phyloP scores from a whole-genome alignment of 2,888 invertebrate species.

The Thereva nobilitata region DNA sequence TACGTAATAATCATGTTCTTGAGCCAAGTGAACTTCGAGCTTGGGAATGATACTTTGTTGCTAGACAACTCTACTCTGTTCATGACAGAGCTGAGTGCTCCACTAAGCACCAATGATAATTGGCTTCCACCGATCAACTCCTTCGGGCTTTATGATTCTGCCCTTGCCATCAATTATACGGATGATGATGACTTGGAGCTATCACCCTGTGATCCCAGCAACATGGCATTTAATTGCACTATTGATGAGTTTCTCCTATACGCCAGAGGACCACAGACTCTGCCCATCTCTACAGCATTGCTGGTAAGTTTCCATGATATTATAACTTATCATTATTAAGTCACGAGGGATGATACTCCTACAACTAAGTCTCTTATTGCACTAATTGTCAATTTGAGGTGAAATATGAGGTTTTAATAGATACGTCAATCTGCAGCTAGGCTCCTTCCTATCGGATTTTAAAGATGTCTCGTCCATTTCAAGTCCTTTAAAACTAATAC shows the following conservation, averaged over 20 bases:
- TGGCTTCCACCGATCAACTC: slow-evolving; percentile 11
- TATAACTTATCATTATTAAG: too few species aligned
- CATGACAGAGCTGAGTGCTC: not conserved
- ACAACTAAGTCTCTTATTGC: too few species aligned
- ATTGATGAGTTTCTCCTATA: slow-evolving; percentile 65
- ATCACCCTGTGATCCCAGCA: slow-evolving; percentile 58
- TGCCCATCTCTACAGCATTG: slow-evolving; percentile 63
- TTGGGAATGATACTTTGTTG: slow-evolving; percentile 5
- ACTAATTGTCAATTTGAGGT: too few species aligned
- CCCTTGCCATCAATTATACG: slow-evolving; percentile 7
- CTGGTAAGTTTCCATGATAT: slow-evolving; percentile 51
- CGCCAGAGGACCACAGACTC: slow-evolving; percentile 66
- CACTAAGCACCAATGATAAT: not conserved
- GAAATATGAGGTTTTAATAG: too few species aligned
- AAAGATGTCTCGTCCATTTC: too few species aligned
- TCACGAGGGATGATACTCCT: too few species aligned
- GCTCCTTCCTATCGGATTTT: too few species aligned
- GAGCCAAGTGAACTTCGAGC: not conserved
- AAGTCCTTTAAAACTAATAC: too few species aligned
- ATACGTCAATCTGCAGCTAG: too few species aligned
- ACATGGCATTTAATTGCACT: slow-evolving; percentile 62
- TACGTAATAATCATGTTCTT: too few species aligned
- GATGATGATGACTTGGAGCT: slow-evolving; percentile 38
- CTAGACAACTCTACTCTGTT: not conserved
- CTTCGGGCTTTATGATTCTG: not conserved